phyloP scores from a whole-genome alignment of 2,797 vertebrate species.

The Poeciliopsis infans region DNA sequence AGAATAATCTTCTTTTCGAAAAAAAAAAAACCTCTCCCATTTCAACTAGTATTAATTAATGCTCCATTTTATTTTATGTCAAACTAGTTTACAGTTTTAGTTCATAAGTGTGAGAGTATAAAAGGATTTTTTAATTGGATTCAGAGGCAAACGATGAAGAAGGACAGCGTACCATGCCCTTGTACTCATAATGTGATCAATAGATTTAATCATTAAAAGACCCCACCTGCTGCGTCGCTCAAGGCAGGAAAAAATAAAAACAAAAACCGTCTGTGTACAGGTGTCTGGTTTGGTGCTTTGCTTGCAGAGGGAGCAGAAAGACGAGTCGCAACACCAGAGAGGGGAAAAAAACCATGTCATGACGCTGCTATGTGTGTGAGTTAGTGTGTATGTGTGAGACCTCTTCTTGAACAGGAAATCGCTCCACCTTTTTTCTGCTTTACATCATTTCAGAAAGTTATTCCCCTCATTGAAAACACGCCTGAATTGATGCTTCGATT shows the following conservation, averaged over 20 bases:
- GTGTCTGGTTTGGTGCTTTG: not conserved
- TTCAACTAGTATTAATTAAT: not conserved
- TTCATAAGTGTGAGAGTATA: not conserved
- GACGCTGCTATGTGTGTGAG: too few species aligned
- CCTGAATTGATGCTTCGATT: too few species aligned
- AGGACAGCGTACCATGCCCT: not conserved
- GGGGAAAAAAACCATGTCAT: not conserved
- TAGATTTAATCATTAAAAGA: not conserved
- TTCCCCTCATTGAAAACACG: too few species aligned
- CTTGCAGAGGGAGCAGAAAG: not conserved
- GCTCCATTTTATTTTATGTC: not conserved
- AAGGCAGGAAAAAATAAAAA: not conserved
- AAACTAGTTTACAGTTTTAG: not conserved
- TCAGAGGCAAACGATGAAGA: not conserved
- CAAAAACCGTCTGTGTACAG: not conserved
- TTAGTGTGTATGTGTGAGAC: too few species aligned
- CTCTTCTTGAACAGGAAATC: not conserved
- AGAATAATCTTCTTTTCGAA: not conserved
- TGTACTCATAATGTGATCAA: not conserved
- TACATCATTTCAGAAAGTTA: too few species aligned
- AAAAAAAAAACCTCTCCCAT: not conserved
- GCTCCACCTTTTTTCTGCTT: too few species aligned
- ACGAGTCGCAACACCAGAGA: not conserved
- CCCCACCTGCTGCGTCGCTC: not conserved
- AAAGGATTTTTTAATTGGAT: not conserved